Conservation (phyloP, 2,888 invertebrate species). For the Papilio gigon region DNA sequence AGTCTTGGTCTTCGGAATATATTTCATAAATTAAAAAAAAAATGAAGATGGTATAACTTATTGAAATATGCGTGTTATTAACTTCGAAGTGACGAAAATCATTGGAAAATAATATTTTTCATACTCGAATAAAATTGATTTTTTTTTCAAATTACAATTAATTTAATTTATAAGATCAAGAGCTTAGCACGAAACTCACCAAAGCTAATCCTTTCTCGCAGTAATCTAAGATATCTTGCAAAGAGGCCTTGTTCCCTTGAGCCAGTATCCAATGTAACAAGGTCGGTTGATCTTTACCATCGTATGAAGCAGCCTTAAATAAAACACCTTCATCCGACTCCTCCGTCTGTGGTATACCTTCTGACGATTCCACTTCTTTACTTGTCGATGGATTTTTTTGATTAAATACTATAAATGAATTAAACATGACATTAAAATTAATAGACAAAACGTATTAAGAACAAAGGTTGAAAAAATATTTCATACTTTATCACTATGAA, state of each 20-base stretch:
- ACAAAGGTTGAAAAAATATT: too few species aligned
- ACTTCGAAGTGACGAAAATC: too few species aligned
- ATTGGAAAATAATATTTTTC: too few species aligned
- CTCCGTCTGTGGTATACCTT: constrained; percentile 57
- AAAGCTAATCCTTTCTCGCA: constrained; percentile 89
- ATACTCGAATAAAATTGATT: too few species aligned
- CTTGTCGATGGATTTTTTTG: constrained; percentile 64
- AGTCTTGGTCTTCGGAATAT: too few species aligned
- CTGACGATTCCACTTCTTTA: constrained; percentile 61
- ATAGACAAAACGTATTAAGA: too few species aligned
- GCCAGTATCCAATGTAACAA: constrained; percentile 94
- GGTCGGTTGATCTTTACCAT: constrained; percentile 80
- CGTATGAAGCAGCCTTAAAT: constrained; percentile 64
- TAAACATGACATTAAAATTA: background rate
- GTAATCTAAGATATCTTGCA: constrained; percentile 90
- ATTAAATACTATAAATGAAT: constrained; percentile 63
- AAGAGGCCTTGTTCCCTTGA: constrained; percentile 89
- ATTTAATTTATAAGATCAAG: constrained; percentile 1
- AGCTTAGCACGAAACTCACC: constrained; percentile 66
- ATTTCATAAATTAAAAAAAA: too few species aligned
- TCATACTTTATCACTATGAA: too few species aligned
- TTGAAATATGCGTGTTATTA: too few species aligned
- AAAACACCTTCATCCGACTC: constrained; percentile 68
- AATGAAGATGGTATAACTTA: too few species aligned
- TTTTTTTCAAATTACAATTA: too few species aligned